Base-by-base conservation (phyloP, 2,888 invertebrate genomes). In the Caenorhabditis sp. region DNA sequence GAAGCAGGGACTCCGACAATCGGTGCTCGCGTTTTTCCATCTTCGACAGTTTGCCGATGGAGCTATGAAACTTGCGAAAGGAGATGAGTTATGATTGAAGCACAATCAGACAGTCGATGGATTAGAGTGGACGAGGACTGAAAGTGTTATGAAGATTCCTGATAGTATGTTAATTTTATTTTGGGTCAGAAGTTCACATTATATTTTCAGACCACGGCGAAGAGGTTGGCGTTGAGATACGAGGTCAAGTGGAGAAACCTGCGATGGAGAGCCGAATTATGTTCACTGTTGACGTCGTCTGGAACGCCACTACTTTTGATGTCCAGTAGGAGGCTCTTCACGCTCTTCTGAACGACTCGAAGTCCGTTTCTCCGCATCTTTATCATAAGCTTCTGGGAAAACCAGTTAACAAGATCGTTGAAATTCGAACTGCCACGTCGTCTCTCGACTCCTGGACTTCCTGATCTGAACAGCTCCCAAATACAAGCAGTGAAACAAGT, bases 51-150 rank as follows among this genome's bases (percentile, higher is more conserved):
- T 98, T 2, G 97, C 98, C 92, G 97, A 97, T 80, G 94, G 94
- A 94, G 98, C 98, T 92, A 97, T 98, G 96, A 97, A 97, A 92
- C 93, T 99, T 72, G 98, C 99, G 98, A 98, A 98, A 92, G 99
- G 99, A 8, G 99, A 99, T 94, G 99, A 99, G 93, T 93, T 99
- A 72, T 94, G 97, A 89, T 94, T 99, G 88, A 90, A 89, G 41
- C 95, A 97, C 91, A 97, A 93, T 82, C 88, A 88, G 47, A 90
- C 90, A 1, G 82, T 89, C n/a, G 87, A 89, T 51, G 90, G 90
- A 7, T 83, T 75, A 12, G 89, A 90, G 0, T 99, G 99, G 99
- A 95, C 95, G n/a, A 97, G 97, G 41, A 96, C 97, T 14, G 99
- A 99, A 0, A 98, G 98, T 93, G 98, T 99, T 59, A 97, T 99